Base-by-base conservation (phyloP, 2,113 vertebrate species). In the Gambusia affinis region DNA sequence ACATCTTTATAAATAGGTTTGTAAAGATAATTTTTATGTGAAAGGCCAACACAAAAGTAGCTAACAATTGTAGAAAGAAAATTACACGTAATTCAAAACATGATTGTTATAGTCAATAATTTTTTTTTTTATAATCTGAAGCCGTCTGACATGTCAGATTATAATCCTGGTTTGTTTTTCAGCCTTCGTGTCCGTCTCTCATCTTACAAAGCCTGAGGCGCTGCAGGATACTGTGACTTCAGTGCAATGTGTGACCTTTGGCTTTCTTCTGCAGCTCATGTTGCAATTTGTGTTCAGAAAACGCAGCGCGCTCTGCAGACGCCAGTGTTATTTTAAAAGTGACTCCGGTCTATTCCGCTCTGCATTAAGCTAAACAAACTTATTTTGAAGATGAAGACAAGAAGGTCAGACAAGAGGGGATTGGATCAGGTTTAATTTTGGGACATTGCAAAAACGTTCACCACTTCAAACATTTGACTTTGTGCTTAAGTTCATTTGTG, bases 221-320 rank as follows among this genome's bases (percentile, higher is more conserved):
- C 74, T 35, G 19, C 37, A 44, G 67, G 84, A 85, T 75, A 72
- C 88, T 42, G 3, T 93, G 92, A 89, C 91, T 91, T 90, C 92
- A 89, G 63, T 66, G 93, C 92, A 94, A 95, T 94, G 91, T 39
- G 4, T 87, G 92, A 94, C 94, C 93, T 94, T 93, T 92, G 85
- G 73, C 72, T 89, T 72, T 73, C 71, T 79, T 91, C 81, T 33
- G 67, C 65, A 75, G 86, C 89, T 92, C 81, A 77, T 79, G 76
- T 92, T 90, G 37, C 85, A 4, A 8, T 69, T 67, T 79, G 75
- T 86, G 62, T 83, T 92, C 33, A 74, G 44, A 78, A 74, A 11
- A 64, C 78, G 60, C 73, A 54, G 71, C 72, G 51, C 8, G 27
- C n/a, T 19, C 42, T 29, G 15, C 77, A 77, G 67, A 29, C 81